Percentiles rank a stretch among this genome's conserved stretches.
phyloP scores from a whole-genome alignment of 2,797 vertebrate genomes.

The Sebastes taczanowskii region DNA sequence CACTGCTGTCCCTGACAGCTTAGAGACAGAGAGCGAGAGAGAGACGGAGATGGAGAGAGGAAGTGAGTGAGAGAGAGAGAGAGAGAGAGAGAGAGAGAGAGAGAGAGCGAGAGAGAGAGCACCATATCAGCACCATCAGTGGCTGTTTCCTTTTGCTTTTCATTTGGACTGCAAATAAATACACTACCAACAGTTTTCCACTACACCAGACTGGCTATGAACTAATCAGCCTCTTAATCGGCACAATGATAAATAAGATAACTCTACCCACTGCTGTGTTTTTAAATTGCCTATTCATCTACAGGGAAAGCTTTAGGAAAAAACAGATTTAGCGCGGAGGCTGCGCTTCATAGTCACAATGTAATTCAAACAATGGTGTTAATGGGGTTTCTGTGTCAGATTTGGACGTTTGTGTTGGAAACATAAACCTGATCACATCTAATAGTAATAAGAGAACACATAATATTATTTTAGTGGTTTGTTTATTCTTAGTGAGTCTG shows the following conservation, averaged over 20 bases:
- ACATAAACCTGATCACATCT: slow-evolving; percentile 30
- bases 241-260: slow-evolving; percentile 74
- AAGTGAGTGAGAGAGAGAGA: not conserved
- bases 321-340: slow-evolving; percentile 28
- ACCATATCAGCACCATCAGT: slow-evolving; percentile 48
- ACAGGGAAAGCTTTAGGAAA: slow-evolving; percentile 47
- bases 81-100: not conserved
- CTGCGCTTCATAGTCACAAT: slow-evolving; percentile 54
- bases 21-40: slow-evolving; percentile 11
- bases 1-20: slow-evolving; percentile 52
- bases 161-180: slow-evolving; percentile 55
- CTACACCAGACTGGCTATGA: slow-evolving; percentile 52
- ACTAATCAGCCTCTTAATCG: slow-evolving; percentile 75
- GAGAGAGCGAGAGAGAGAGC: slow-evolving; percentile 1
- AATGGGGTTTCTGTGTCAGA: slow-evolving; percentile 40
- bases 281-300: slow-evolving; percentile 81
- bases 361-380: slow-evolving; percentile 45
- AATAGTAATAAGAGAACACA: not conserved
- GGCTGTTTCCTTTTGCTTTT: slow-evolving; percentile 49
- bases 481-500: not conserved
- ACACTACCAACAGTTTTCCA: slow-evolving; percentile 61
- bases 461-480: not conserved
- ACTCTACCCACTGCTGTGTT: slow-evolving; percentile 74
- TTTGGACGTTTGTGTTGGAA: slow-evolving; percentile 34
- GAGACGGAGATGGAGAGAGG: not conserved